Conservation (phyloP, 2,113 vertebrate genomes). For the Mionectes macconnelli region DNA sequence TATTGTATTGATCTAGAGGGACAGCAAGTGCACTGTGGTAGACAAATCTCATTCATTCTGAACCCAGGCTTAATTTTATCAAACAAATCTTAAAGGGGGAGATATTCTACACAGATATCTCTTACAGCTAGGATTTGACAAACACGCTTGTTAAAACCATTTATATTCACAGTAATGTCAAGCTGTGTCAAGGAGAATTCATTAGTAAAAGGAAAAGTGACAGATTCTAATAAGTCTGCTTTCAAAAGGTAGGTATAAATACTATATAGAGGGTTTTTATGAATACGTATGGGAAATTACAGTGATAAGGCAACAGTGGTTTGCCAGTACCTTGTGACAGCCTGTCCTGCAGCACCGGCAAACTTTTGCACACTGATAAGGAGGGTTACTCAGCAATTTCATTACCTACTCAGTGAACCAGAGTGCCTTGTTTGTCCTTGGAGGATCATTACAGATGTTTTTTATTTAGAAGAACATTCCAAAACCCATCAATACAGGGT, state of each 20-base stretch:
- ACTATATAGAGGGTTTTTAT: neutral
- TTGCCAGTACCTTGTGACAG: neutral
- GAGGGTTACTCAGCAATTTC: neutral
- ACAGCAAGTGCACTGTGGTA: neutral
- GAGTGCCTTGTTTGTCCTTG: neutral
- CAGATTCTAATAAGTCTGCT: neutral
- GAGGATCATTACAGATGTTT: constrained; percentile 6
- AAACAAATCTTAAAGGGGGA: neutral
- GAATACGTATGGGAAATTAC: neutral
- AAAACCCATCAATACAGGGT: neutral
- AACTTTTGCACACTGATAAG: neutral
- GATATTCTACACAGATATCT: neutral
- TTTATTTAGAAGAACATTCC: constrained; percentile 20
- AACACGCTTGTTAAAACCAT: neutral
- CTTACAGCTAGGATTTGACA: neutral
- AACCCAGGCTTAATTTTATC: neutral
- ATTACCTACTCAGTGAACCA: constrained; percentile 7
- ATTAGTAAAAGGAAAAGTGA: neutral
- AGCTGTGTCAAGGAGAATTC: neutral
- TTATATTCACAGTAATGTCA: neutral
- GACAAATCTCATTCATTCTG: neutral
- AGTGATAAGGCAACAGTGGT: neutral
- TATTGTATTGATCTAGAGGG: neutral
- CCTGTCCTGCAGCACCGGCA: neutral
- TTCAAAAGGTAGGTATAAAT: constrained; percentile 19